Percentiles rank a stretch among this genome's conserved stretches.
Evolutionary conservation across 2,888 invertebrate species (phyloP).

Genomic region (Poecilobothrus nobilitatus): DNA sequence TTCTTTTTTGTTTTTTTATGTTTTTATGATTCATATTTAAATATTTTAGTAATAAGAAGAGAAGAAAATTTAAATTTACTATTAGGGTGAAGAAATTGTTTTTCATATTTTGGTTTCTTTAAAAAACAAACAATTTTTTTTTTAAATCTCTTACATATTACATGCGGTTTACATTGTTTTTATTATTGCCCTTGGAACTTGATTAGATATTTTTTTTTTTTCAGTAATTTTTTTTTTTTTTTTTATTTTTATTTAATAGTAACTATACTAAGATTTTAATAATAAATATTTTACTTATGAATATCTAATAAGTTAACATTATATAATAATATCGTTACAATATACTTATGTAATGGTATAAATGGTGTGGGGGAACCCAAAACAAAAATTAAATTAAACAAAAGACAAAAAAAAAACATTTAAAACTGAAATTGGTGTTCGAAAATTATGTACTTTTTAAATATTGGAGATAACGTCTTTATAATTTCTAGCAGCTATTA

Average conservation of each 20-base stretch:
- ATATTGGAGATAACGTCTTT: not conserved
- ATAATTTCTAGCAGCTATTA: not conserved
- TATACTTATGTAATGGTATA: too few species aligned
- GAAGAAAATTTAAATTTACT: not conserved
- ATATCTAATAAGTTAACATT: not conserved
- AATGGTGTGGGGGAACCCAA: not conserved
- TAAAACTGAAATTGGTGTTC: not conserved
- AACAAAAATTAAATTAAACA: not conserved
- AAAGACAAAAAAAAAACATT: too few species aligned
- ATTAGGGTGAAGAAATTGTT: not conserved
- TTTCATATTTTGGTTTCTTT: not conserved
- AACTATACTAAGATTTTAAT: too few species aligned
- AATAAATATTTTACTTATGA: not conserved
- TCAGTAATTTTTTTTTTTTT: too few species aligned
- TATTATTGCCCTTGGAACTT: not conserved
- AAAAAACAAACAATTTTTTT: not conserved
- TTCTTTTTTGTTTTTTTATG: not conserved
- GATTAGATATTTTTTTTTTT: not conserved
- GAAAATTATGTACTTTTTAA: not conserved
- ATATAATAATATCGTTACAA: too few species aligned
- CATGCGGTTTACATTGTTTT: not conserved
- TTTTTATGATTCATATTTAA: not conserved
- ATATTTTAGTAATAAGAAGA: not conserved
- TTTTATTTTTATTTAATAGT: not conserved
- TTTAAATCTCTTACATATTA: not conserved